Conservation (phyloP, 2,797 vertebrate genomes). For the Artibeus jamaicensis region DNA sequence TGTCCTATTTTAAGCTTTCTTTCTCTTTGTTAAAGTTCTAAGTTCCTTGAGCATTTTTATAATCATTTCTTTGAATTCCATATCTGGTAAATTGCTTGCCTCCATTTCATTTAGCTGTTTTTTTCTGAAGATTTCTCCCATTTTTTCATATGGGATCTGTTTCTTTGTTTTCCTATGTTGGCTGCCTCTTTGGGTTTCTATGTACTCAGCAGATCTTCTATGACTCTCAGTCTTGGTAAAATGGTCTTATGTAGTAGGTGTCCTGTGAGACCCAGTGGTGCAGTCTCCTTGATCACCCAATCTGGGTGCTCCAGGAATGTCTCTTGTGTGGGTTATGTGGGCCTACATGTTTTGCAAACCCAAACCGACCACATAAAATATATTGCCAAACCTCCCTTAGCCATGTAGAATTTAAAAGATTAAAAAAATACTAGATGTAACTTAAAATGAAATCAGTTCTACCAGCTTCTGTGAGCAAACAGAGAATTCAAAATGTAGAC, state of each 20-base stretch:
- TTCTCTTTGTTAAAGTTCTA: not conserved
- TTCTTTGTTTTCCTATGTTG: not conserved
- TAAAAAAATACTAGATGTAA: not conserved
- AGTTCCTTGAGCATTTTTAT: not conserved
- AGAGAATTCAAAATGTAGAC: not conserved
- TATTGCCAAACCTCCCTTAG: not conserved
- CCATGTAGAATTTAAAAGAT: not conserved
- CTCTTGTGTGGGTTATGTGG: not conserved
- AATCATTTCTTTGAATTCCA: not conserved
- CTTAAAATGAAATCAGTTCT: slow-evolving; percentile 21
- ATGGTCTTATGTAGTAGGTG: not conserved
- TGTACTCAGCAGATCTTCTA: not conserved
- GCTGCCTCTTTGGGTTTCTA: not conserved
- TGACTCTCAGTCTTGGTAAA: not conserved
- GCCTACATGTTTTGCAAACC: not conserved
- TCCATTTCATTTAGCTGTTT: not conserved
- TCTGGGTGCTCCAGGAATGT: not conserved
- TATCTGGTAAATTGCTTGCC: not conserved
- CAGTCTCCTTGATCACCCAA: not conserved
- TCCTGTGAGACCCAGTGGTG: no score
- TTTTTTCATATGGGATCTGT: not conserved
- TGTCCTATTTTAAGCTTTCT: not conserved
- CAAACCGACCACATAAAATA: not conserved
- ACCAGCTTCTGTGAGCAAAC: not conserved
- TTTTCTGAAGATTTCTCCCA: not conserved